These are phyloP conservation scores for Trogon melanurus DNA, from an alignment of 2,113 vertebrate species.

Conservation along the genomic window DNA sequence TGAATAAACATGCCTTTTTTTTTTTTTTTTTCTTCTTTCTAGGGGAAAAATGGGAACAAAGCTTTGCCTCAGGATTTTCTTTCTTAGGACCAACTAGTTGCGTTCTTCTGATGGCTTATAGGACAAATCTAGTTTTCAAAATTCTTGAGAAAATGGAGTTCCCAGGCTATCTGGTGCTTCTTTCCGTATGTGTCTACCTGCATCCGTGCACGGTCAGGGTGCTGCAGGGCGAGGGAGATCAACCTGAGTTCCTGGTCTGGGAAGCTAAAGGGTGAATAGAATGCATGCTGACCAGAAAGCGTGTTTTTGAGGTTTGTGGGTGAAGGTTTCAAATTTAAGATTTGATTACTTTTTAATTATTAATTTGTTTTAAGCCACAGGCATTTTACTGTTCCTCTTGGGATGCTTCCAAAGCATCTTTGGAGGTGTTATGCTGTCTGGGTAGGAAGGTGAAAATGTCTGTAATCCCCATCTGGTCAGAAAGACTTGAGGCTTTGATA, in stretches of 20 bases:
- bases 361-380: background rate
- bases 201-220: background rate
- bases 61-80: background rate
- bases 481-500: background rate
- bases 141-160: constrained; percentile 11
- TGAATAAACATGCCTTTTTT: background rate
- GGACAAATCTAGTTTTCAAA: constrained; percentile 7
- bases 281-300: background rate
- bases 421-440: background rate
- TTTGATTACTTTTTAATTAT: fast-evolving
- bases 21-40: background rate
- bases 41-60: background rate
- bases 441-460: background rate
- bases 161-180: background rate
- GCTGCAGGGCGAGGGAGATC: background rate
- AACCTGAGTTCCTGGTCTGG: background rate
- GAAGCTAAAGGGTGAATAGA: background rate
- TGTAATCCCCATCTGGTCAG: background rate
- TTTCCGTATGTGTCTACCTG: background rate
- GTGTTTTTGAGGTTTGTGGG: background rate
- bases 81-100: background rate
- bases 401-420: background rate
- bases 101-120: background rate
- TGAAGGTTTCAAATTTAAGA: background rate
- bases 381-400: background rate